These are phyloP conservation scores for Lepus timidus DNA, from an alignment of 2,113 vertebrate genomes.

Conservation along the genomic window DNA sequence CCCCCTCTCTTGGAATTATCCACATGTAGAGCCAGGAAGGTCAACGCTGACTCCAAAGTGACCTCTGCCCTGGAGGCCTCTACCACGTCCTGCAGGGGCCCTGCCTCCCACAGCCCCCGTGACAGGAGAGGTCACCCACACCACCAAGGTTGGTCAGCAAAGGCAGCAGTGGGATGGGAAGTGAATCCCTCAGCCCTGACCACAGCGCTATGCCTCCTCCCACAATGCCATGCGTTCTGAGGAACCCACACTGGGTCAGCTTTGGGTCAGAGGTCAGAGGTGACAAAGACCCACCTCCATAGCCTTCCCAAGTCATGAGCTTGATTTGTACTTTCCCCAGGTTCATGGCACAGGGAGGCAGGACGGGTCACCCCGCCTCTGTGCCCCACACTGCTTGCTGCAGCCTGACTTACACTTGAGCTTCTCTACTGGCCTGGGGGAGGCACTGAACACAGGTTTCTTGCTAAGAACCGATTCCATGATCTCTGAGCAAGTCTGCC, in stretches of 20 bases:
- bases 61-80: not conserved
- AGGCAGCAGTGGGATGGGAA: not conserved
- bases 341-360: not conserved
- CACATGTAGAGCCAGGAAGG: not conserved
- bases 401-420: rapidly evolving
- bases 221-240: not conserved
- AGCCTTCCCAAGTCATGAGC: not conserved
- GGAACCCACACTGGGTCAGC: not conserved
- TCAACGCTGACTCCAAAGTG: not conserved
- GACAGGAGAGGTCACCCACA: not conserved
- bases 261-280: not conserved
- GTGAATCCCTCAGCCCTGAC: rapidly evolving
- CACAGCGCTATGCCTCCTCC: not conserved
- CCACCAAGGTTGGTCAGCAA: not conserved
- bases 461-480: not conserved
- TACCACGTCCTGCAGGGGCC: rapidly evolving
- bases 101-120: not conserved
- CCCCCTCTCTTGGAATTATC: not conserved
- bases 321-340: not conserved
- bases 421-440: not conserved
- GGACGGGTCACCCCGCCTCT: not conserved
- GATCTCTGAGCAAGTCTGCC: not conserved
- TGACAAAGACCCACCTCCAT: not conserved
- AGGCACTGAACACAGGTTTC: not conserved
- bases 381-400: not conserved